phyloP scores from a whole-genome alignment of 2,113 vertebrate species.

The Hypanus sabinus region DNA sequence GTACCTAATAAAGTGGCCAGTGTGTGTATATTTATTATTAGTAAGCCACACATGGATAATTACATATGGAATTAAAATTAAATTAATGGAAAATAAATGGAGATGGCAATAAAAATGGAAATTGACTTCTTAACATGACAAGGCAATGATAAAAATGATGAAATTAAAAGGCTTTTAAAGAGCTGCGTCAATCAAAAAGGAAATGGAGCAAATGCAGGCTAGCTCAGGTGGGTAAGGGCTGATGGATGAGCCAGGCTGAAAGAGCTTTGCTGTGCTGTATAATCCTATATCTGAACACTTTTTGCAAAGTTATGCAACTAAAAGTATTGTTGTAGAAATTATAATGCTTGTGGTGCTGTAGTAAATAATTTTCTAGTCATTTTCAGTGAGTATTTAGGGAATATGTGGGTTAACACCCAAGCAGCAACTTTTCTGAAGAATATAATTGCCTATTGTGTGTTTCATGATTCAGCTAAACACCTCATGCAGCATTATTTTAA shows the following conservation, averaged over 20 bases:
- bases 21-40: no score
- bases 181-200: no score
- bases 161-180: no score
- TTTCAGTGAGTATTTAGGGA: not conserved
- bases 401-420: not conserved
- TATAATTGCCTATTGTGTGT: not conserved
- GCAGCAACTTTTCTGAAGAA: not conserved
- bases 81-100: not conserved
- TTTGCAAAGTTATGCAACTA: not conserved
- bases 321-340: not conserved
- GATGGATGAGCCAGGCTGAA: no score
- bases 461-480: not conserved
- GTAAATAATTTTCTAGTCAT: not conserved
- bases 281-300: not conserved
- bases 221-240: no score
- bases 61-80: not conserved
- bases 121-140: not conserved
- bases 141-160: not conserved
- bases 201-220: no score
- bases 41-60: not conserved
- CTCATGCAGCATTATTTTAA: slow-evolving; percentile 3
- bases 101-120: not conserved
- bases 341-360: not conserved
- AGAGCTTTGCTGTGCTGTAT: no score
- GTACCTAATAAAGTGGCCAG: not conserved